A percentile compares a stretch with the other conserved stretches of the same genome.
Evolutionary conservation across 2,888 invertebrate species (phyloP).

Genomic region (Plusia festucae): DNA sequence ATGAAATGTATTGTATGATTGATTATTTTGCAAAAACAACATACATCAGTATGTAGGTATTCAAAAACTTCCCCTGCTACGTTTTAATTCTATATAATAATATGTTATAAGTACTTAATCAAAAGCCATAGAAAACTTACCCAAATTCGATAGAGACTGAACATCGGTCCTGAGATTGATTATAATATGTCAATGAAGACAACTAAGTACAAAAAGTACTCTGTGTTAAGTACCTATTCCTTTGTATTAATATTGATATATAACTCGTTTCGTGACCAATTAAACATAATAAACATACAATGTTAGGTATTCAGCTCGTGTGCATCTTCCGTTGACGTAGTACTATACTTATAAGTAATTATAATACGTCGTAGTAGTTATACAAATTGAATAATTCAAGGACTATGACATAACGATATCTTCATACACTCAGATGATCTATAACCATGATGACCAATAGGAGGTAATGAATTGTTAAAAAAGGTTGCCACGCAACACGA

Average conservation of each 20-base stretch:
- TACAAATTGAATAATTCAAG: conserved; percentile 56
- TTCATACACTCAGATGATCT: conserved; percentile 22
- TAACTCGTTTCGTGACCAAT: conserved; percentile 58
- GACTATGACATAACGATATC: conserved; percentile 31
- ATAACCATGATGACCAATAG: conserved; percentile 41
- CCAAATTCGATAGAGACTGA: too few relatives aligned
- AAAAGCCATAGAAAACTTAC: too few relatives aligned
- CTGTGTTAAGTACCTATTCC: too few relatives aligned
- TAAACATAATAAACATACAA: conserved; percentile 39
- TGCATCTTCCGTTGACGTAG: conserved; percentile 53
- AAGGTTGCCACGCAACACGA: conserved; percentile 60
- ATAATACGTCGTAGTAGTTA: conserved; percentile 41
- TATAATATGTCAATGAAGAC: conserved; percentile 27
- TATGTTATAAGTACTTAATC: too few relatives aligned
- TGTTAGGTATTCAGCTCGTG: conserved; percentile 55
- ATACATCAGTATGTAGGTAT: too few relatives aligned
- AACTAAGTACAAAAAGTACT: too few relatives aligned
- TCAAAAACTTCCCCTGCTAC: too few relatives aligned
- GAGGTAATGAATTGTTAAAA: conserved; percentile 25
- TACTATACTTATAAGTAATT: conserved; percentile 50
- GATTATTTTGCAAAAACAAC: too few relatives aligned
- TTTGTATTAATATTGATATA: conserved; percentile 42
- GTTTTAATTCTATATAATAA: too few relatives aligned
- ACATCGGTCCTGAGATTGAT: not conserved
- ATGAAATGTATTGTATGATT: too few relatives aligned